Percentiles rank a stretch among this genome's conserved stretches.
These are phyloP conservation scores for Mesochorus sp. DNA, from an alignment of 2,888 invertebrate genomes.

Conservation along the genomic window DNA sequence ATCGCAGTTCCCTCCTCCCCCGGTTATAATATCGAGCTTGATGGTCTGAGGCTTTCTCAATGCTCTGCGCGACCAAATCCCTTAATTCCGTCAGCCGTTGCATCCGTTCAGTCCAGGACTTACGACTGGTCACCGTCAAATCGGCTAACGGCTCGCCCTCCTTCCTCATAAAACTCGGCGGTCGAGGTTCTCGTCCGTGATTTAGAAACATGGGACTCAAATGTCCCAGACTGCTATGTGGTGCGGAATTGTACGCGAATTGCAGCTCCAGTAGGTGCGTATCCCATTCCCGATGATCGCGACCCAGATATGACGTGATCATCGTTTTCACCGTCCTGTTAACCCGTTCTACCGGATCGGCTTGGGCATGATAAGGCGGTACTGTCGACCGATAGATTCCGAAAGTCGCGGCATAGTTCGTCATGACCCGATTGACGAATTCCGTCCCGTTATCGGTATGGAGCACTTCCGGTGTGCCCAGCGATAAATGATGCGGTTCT, in stretches of 20 bases:
- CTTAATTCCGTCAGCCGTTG: too few species aligned
- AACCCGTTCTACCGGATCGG: too few species aligned
- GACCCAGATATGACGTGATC: not conserved
- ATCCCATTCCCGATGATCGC: slow-evolving; percentile 11
- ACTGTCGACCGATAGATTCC: not conserved
- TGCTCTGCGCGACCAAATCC: too few species aligned
- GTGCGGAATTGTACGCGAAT: not conserved
- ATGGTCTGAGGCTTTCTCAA: too few species aligned
- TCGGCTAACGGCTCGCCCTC: not conserved
- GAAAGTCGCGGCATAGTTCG: not conserved
- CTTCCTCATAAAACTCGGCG: not conserved
- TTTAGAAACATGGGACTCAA: slow-evolving; percentile 1
- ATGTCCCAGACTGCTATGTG: not conserved
- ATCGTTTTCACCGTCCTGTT: not conserved
- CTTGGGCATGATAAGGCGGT: slow-evolving; percentile 13
- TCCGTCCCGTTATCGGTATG: too few species aligned
- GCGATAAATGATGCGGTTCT: too few species aligned
- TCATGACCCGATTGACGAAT: too few species aligned
- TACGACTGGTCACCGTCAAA: not conserved
- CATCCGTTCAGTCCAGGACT: too few species aligned
- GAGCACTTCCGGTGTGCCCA: too few species aligned
- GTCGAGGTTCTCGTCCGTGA: not conserved
- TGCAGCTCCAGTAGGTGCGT: too few species aligned
- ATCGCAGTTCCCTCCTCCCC: too few species aligned
- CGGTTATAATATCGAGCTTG: too few species aligned